Evolutionary conservation across 2,888 invertebrate genomes (phyloP).

Genomic region (Nezara viridula): DNA sequence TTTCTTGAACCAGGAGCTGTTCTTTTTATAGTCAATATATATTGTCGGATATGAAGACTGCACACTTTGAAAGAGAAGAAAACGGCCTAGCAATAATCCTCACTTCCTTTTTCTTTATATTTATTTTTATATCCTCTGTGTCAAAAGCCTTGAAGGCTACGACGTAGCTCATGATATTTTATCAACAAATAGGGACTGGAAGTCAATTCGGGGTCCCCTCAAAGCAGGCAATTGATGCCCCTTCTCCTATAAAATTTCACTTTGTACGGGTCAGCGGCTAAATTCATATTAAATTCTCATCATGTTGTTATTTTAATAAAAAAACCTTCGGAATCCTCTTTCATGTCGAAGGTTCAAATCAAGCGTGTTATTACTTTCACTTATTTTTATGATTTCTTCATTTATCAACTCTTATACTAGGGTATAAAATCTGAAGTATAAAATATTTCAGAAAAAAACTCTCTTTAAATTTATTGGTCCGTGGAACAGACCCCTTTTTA

Average conservation of each 20-base stretch:
- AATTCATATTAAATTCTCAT: neutral
- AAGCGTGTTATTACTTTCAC: too few relatives aligned
- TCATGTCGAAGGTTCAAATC: too few relatives aligned
- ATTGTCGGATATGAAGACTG: neutral
- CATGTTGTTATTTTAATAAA: neutral
- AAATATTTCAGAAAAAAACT: too few relatives aligned
- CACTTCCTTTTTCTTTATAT: neutral
- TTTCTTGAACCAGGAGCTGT: too few relatives aligned
- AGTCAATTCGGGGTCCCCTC: too few relatives aligned
- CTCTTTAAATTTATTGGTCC: too few relatives aligned
- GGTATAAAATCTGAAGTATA: too few relatives aligned
- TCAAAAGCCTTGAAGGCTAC: neutral
- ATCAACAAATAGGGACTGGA: too few relatives aligned
- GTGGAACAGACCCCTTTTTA: too few relatives aligned
- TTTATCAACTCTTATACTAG: too few relatives aligned
- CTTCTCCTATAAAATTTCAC: neutral
- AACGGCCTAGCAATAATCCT: neutral
- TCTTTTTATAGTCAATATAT: too few relatives aligned
- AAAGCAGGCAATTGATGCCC: neutral
- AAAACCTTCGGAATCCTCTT: neutral
- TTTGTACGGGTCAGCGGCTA: neutral
- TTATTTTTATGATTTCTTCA: too few relatives aligned
- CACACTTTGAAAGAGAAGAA: neutral
- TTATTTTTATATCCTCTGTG: neutral
- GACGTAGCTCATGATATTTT: neutral